Evolutionary conservation across 2,113 vertebrate species (phyloP).

Genomic region (Sorex araneus): DNA sequence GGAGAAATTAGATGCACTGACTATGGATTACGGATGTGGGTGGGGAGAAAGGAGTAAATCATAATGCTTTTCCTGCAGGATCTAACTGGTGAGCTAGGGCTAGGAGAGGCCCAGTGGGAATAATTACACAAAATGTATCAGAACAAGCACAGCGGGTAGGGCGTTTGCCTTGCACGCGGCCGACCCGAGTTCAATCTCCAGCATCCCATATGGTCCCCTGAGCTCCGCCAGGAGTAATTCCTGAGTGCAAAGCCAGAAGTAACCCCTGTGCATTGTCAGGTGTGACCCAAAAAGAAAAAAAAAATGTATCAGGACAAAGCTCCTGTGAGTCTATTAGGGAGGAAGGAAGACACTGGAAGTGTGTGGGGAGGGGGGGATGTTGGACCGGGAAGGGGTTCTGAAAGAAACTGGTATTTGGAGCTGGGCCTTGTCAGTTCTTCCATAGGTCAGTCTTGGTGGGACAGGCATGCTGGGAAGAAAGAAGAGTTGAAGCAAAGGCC

Average conservation of each 20-base stretch:
- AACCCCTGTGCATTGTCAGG: too few relatives aligned
- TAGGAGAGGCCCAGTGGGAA: neutral
- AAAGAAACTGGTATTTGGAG: neutral
- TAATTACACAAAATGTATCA: neutral
- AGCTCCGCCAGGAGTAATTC: too few relatives aligned
- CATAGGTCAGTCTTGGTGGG: neutral
- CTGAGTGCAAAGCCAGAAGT: too few relatives aligned
- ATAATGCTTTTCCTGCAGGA: neutral
- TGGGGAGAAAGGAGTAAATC: neutral
- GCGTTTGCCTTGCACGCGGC: too few relatives aligned
- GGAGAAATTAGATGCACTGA: neutral
- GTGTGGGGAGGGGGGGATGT: neutral
- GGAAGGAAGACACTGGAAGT: neutral
- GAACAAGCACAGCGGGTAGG: too few relatives aligned
- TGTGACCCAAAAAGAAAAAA: too few relatives aligned
- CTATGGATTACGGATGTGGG: neutral
- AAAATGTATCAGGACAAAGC: neutral
- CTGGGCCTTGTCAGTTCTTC: neutral
- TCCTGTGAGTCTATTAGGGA: neutral
- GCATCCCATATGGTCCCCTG: too few relatives aligned
- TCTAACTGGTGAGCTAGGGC: neutral
- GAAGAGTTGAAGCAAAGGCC: slow-evolving; percentile 29
- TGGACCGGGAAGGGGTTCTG: too few relatives aligned
- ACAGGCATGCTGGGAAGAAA: slow-evolving; percentile 20
- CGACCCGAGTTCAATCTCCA: too few relatives aligned